phyloP scores from a whole-genome alignment of 2,797 vertebrate species.

The Holocentrus rufus region DNA sequence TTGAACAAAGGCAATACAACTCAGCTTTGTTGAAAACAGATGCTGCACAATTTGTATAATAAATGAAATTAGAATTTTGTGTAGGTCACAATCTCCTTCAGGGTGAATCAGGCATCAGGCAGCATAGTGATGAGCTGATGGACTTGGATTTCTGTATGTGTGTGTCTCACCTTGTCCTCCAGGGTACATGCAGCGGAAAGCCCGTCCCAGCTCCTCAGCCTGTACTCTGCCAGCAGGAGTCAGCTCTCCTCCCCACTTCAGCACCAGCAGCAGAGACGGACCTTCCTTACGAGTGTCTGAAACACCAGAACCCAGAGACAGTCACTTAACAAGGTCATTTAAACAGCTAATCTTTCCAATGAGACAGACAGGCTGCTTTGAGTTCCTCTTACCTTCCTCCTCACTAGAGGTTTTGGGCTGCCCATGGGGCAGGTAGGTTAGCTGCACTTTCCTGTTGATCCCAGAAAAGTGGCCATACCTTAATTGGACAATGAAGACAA shows the following conservation, averaged over 20 bases:
- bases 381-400: conserved; percentile 87
- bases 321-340: not conserved
- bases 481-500: conserved; percentile 17
- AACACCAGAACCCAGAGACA: not conserved
- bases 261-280: conserved; percentile 91
- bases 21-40: no score
- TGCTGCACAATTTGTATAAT: not conserved
- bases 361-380: not conserved
- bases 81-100: not conserved
- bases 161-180: conserved; percentile 90
- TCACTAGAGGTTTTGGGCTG: conserved; percentile 93
- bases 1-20: no score
- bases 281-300: conserved; percentile 86
- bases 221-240: conserved; percentile 94
- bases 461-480: conserved; percentile 99
- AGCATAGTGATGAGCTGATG: not conserved
- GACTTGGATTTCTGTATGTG: not conserved
- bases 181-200: conserved; percentile 98
- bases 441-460: conserved; percentile 97
- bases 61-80: not conserved
- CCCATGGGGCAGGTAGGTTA: conserved; percentile 95
- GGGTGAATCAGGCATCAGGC: no score
- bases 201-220: conserved; percentile 94
- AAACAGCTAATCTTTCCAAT: not conserved
- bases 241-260: conserved; percentile 97